phyloP scores from a whole-genome alignment of 2,888 invertebrate species.

The Tineola bisselliella region DNA sequence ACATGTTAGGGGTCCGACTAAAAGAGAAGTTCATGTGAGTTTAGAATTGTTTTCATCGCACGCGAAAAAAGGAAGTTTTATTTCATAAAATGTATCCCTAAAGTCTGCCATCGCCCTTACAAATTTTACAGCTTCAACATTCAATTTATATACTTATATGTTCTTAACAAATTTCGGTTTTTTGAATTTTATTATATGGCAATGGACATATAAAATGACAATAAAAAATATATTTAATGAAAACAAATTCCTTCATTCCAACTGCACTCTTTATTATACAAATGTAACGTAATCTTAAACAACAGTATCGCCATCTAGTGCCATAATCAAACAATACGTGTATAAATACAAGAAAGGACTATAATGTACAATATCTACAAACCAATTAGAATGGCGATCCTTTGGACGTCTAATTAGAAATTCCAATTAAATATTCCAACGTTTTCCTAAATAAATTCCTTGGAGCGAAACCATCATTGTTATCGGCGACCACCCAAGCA shows the following conservation, averaged over 20 bases:
- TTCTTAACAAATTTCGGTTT: too few species aligned
- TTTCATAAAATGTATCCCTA: constrained; percentile 62
- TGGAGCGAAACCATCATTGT: constrained; percentile 48
- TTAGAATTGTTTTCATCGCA: constrained; percentile 48
- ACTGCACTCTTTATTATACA: too few species aligned
- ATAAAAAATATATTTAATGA: too few species aligned
- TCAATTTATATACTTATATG: not conserved
- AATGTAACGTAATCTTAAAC: too few species aligned
- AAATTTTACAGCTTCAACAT: not conserved
- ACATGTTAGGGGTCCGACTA: constrained; percentile 59
- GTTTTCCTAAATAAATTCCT: constrained; percentile 26
- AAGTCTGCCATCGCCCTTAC: constrained; percentile 29
- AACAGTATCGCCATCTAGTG: too few species aligned
- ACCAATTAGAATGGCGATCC: constrained; percentile 44
- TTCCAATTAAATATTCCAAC: constrained; percentile 63
- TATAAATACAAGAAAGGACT: not conserved
- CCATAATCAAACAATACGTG: too few species aligned
- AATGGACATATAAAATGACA: too few species aligned
- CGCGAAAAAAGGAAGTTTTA: constrained; percentile 61
- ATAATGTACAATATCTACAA: constrained; percentile 21
- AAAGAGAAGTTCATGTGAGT: constrained; percentile 62
- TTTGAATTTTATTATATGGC: too few species aligned
- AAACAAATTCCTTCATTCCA: too few species aligned
- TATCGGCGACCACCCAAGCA: constrained; percentile 50
- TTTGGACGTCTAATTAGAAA: constrained; percentile 49